Percentiles rank a stretch among this genome's conserved stretches.
Evolutionary conservation across 2,113 vertebrate genomes (phyloP).

Genomic region (Numida meleagris): DNA sequence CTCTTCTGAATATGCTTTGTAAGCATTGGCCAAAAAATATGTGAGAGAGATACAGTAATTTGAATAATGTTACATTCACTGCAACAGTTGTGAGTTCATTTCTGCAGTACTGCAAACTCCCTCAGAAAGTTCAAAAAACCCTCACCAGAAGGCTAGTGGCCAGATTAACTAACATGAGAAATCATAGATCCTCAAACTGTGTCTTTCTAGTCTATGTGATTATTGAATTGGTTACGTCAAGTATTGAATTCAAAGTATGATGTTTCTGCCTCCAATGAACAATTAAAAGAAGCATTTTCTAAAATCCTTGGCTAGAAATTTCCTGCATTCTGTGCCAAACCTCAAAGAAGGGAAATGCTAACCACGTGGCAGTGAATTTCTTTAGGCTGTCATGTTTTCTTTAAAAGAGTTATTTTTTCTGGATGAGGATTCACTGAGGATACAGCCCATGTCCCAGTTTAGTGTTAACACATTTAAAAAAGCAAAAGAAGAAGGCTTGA

Average conservation of each 20-base stretch:
- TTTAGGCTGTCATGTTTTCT: background rate
- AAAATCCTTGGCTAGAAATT: background rate
- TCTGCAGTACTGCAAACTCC: background rate
- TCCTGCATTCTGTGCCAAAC: background rate
- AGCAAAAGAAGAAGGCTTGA: background rate
- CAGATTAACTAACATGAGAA: background rate
- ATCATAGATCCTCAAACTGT: background rate
- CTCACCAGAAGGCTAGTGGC: background rate
- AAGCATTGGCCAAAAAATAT: background rate
- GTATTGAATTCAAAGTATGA: background rate
- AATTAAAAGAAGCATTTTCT: background rate
- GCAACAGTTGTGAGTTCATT: background rate
- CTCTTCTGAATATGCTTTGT: background rate
- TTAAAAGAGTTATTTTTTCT: background rate
- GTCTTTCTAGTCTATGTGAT: background rate
- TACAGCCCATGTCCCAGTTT: background rate
- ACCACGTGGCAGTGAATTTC: background rate
- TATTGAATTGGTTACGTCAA: background rate
- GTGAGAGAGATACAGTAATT: background rate
- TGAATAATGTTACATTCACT: background rate
- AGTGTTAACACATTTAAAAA: background rate
- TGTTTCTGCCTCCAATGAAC: background rate
- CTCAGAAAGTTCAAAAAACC: background rate
- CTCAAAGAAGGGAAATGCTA: background rate
- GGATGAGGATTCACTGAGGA: background rate